phyloP scores from a whole-genome alignment of 2,888 invertebrate genomes.

The Sphecodes monilicornis region DNA sequence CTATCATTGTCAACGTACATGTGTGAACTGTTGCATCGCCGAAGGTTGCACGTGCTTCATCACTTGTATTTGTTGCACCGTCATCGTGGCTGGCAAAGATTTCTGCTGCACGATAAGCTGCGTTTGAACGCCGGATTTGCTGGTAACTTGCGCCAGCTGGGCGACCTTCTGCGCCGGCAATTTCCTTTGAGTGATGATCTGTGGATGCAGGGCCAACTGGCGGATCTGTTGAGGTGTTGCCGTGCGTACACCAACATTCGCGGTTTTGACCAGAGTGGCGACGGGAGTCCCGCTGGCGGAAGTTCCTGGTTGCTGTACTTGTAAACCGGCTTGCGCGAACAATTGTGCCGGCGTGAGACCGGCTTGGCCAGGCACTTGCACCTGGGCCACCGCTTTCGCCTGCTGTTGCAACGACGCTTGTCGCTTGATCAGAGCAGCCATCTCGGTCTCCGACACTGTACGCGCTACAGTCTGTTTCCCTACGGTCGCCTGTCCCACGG shows the following conservation, averaged over 20 bases:
- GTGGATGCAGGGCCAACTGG: slow-evolving; percentile 88
- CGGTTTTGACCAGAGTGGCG: slow-evolving; percentile 88
- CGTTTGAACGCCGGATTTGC: slow-evolving; percentile 86
- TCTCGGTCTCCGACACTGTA: slow-evolving; percentile 87
- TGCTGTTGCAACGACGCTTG: slow-evolving; percentile 83
- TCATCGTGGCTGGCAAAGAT: slow-evolving; percentile 87
- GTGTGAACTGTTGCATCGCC: slow-evolving; percentile 82
- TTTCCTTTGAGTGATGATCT: slow-evolving; percentile 86
- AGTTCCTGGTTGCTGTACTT: slow-evolving; percentile 85
- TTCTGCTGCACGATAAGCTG: slow-evolving; percentile 91
- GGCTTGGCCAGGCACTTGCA: slow-evolving; percentile 79
- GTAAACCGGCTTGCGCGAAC: slow-evolving; percentile 86
- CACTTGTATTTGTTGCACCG: slow-evolving; percentile 91
- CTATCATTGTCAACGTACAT: slow-evolving; percentile 76
- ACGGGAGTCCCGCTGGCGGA: slow-evolving; percentile 85
- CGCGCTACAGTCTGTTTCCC: slow-evolving; percentile 85
- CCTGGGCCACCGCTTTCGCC: slow-evolving; percentile 83
- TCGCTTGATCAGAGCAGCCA: slow-evolving; percentile 87
- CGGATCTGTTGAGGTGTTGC: slow-evolving; percentile 88
- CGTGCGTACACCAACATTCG: slow-evolving; percentile 85
- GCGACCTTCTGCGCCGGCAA: slow-evolving; percentile 87
- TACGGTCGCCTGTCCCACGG: slow-evolving; percentile 66
- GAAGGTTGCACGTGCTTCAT: slow-evolving; percentile 87
- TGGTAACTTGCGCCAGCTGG: slow-evolving; percentile 86
- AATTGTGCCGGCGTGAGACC: slow-evolving; percentile 85